Percentiles rank a stretch among this genome's conserved stretches.
phyloP scores from a whole-genome alignment of 2,888 invertebrate species.

The Ypsolopha sequella region DNA sequence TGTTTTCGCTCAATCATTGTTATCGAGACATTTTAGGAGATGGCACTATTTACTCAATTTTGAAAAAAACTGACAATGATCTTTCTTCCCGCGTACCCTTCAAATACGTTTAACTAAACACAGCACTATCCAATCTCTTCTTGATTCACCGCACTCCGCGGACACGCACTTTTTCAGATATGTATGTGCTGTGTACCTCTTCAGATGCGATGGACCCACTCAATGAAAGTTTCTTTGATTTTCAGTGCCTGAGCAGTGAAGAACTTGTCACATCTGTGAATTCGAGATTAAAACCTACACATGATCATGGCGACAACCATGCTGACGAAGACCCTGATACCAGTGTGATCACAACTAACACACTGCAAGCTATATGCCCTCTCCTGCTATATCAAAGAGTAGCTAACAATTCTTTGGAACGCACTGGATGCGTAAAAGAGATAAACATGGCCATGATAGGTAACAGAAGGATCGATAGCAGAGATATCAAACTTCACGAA shows the following conservation, averaged over 20 bases:
- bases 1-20: too few species aligned
- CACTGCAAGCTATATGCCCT: constrained; percentile 73
- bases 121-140: neutral
- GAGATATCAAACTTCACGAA: constrained; percentile 10
- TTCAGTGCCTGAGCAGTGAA: constrained; percentile 62
- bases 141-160: neutral
- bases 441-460: neutral
- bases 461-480: constrained; percentile 6
- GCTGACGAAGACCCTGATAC: constrained; percentile 27
- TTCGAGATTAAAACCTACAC: constrained; percentile 42
- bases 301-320: constrained; percentile 20
- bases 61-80: too few species aligned
- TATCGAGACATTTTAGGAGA: too few species aligned
- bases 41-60: too few species aligned
- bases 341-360: constrained; percentile 30
- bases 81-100: too few species aligned
- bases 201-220: too few species aligned
- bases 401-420: constrained; percentile 63
- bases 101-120: neutral
- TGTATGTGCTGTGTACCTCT: too few species aligned
- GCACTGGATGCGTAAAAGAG: constrained; percentile 65
- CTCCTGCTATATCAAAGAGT: constrained; percentile 76
- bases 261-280: constrained; percentile 55
- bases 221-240: constrained; percentile 10
- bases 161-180: too few species aligned